Evolutionary conservation across 2,888 invertebrate genomes (phyloP).

Genomic region (Eilema depressum): DNA sequence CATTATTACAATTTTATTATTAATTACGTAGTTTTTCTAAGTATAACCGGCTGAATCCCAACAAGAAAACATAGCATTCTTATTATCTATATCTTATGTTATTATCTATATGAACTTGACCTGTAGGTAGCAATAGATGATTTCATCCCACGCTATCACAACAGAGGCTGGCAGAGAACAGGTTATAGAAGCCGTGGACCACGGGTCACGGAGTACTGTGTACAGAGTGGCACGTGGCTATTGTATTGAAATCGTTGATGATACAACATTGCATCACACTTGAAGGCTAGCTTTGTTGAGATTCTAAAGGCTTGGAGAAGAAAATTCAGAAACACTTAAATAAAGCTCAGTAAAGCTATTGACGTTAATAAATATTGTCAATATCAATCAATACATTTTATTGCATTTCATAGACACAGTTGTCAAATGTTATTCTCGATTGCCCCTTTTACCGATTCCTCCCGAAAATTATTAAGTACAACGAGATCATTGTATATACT

Average conservation of each 20-base stretch:
- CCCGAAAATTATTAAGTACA: too few relatives aligned
- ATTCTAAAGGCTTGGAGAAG: background rate
- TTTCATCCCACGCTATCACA: conserved; percentile 14
- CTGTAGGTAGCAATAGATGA: background rate
- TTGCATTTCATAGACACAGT: too few relatives aligned
- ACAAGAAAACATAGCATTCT: background rate
- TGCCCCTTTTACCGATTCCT: too few relatives aligned
- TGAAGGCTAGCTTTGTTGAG: background rate
- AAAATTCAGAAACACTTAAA: too few relatives aligned
- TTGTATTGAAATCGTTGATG: conserved; percentile 1
- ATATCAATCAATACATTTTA: too few relatives aligned
- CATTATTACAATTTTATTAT: too few relatives aligned
- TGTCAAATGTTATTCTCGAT: too few relatives aligned
- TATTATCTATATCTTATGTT: background rate
- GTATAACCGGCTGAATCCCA: background rate
- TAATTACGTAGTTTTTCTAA: background rate
- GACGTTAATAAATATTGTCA: too few relatives aligned
- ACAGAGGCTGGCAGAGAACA: conserved; percentile 13
- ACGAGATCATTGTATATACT: too few relatives aligned
- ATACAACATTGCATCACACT: background rate
- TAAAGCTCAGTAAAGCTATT: too few relatives aligned
- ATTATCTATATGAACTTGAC: background rate
- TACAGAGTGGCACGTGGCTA: conserved; percentile 1
- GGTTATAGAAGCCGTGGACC: conserved; percentile 7
- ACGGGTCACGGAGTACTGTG: conserved; percentile 7